Base-by-base conservation (phyloP, 92 coral and sea anemone species). In the Diadumene lineata region DNA sequence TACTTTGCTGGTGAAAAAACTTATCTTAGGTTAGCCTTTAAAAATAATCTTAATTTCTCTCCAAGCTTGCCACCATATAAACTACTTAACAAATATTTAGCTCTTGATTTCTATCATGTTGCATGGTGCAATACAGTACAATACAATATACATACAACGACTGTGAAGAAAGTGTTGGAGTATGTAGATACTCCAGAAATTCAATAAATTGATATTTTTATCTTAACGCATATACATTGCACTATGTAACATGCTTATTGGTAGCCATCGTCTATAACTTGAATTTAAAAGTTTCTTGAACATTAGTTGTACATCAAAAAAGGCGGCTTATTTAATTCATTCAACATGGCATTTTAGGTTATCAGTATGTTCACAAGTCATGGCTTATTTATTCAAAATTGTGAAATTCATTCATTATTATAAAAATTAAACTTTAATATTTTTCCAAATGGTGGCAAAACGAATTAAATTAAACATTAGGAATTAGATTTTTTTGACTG, bases 1-100 rank as follows among this genome's bases (percentile, higher is more conserved):
- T 62, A 28, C 68, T 70, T 70, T 55, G 76, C 76, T 70, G 76
- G 76, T 70, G 76, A 70, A 70, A 70, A 53, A 51, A 50, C 60
- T 55, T 19, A 30, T 51, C 76, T 70, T 70, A 51, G 76, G 64
- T 28, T 28, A 62, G 28, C n/a, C n/a, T n/a, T n/a, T 30, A 4
- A 30, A 1, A 62, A 62, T 24, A 58, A 53, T 23, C 64, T 58
- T 58, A 10, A 58, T 6, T 4, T 58, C 26, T 10, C 1, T 58
- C 15, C 3, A 58, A 22, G 10, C 19, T 53, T 53, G 58, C 58
- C 58, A 53, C 58, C 58, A 53, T 53, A 4, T 4, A 4, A 9
- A 9, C 19, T 23, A 2, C 19, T 53, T 3, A 53, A 53, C 58
- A 38, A 38, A 38, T 13, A 4, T 38, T 38, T 38, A 38, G 6